Conservation (phyloP, 1,140 invertebrate genomes). For the Papilio aristodemus region DNA sequence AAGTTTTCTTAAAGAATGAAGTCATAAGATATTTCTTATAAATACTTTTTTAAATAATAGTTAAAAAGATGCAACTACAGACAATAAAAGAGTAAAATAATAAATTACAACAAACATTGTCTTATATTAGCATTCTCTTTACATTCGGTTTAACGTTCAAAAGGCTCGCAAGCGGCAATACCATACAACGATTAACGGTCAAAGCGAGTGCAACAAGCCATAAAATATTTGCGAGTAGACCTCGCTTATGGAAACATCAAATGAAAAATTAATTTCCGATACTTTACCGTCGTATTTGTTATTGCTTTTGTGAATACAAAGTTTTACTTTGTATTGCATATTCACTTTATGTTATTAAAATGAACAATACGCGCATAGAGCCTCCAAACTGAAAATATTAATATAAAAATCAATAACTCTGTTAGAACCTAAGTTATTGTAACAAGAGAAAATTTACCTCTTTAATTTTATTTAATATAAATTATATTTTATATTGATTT, state of each 20-base stretch:
- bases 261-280: slow-evolving; percentile 23
- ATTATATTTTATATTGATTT: too few species aligned
- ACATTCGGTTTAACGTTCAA: slow-evolving; percentile 14
- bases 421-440: too few species aligned
- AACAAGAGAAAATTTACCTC: too few species aligned
- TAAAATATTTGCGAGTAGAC: slow-evolving; percentile 27
- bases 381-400: not conserved
- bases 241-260: slow-evolving; percentile 14
- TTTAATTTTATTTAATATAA: too few species aligned
- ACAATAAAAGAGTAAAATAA: not conserved
- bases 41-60: not conserved
- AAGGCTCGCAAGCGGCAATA: slow-evolving; percentile 19
- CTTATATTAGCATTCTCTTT: slow-evolving; percentile 27
- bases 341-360: slow-evolving; percentile 2
- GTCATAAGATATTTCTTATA: too few species aligned
- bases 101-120: slow-evolving; percentile 14
- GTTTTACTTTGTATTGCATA: not conserved
- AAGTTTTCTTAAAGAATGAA: too few species aligned
- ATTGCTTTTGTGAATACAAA: slow-evolving; percentile 7
- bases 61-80: not conserved
- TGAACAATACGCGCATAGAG: not conserved
- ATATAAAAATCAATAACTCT: too few species aligned
- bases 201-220: slow-evolving; percentile 26
- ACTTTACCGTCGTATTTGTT: not conserved
- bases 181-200: slow-evolving; percentile 30